These are phyloP conservation scores for Amphiprion clarkii DNA, from an alignment of 2,797 vertebrate species.

Conservation along the genomic window DNA sequence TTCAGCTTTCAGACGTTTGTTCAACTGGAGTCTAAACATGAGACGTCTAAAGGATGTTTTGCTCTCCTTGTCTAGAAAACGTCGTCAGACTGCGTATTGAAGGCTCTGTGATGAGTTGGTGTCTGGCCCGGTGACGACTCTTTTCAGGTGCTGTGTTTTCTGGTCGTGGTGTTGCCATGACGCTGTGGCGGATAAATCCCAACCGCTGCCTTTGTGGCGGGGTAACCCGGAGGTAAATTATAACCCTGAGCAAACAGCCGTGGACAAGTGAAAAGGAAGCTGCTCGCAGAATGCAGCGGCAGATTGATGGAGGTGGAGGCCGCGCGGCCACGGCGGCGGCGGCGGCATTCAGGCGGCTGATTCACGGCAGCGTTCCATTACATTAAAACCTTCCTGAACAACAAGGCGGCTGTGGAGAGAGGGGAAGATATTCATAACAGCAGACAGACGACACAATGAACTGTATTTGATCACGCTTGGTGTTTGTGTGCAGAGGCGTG, in stretches of 20 bases:
- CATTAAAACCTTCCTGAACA: constrained; percentile 82
- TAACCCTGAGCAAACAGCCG: constrained; percentile 82
- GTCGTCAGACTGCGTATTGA: background rate
- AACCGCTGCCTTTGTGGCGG: constrained; percentile 76
- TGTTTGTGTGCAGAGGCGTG: constrained; percentile 43
- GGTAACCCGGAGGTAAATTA: constrained; percentile 86
- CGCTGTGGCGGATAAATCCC: constrained; percentile 69
- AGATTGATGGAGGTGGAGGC: constrained; percentile 83
- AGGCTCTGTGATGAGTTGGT: constrained; percentile 12
- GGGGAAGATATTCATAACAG: constrained; percentile 64
- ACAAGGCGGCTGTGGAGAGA: constrained; percentile 69
- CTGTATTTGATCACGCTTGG: constrained; percentile 36
- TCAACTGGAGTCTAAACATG: no score
- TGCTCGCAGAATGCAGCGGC: constrained; percentile 77
- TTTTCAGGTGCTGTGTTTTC: constrained; percentile 47
- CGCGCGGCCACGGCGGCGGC: constrained; percentile 42
- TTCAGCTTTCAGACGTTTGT: no score
- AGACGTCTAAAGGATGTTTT: no score
- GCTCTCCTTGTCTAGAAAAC: no score
- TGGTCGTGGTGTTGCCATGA: constrained; percentile 73
- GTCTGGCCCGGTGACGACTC: constrained; percentile 17
- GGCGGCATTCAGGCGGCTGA: constrained; percentile 44
- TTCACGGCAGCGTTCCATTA: constrained; percentile 79
- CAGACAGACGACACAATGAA: constrained; percentile 56
- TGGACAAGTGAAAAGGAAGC: constrained; percentile 83